Evolutionary conservation across 2,113 vertebrate species (phyloP).

Genomic region (Leptobrachium leishanense): DNA sequence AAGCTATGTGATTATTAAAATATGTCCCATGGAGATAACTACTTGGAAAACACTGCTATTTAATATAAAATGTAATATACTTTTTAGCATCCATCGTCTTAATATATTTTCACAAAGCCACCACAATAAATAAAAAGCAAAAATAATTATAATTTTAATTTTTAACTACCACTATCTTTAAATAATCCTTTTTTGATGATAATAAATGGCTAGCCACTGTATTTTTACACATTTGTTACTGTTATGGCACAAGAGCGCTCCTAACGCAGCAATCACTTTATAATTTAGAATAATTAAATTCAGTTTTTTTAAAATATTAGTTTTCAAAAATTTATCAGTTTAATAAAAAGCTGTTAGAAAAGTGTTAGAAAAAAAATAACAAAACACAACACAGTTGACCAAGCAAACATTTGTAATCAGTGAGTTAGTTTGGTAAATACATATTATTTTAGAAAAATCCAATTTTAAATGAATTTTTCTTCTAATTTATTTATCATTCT

Average conservation of each 20-base stretch:
- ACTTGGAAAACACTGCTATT: neutral
- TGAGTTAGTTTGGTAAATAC: too few relatives aligned
- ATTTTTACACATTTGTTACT: too few relatives aligned
- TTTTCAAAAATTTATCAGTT: slow-evolving; percentile 5
- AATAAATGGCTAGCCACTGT: too few relatives aligned
- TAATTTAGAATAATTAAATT: neutral
- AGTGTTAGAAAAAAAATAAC: neutral
- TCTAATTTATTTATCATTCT: too few relatives aligned
- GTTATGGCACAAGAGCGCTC: neutral
- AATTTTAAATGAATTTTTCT: too few relatives aligned
- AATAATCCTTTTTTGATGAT: neutral
- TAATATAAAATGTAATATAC: neutral
- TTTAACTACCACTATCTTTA: neutral
- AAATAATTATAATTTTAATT: neutral
- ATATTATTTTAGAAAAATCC: too few relatives aligned
- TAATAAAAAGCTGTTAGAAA: neutral
- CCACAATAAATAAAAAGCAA: slow-evolving; percentile 10
- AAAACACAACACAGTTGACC: neutral
- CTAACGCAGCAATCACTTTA: neutral
- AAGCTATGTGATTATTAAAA: neutral
- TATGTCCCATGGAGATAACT: neutral
- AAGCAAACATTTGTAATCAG: too few relatives aligned
- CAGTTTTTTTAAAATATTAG: neutral
- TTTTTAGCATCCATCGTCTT: slow-evolving; percentile 3
- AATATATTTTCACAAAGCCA: slow-evolving; percentile 1